Percentiles rank a stretch among this genome's conserved stretches.
These are phyloP conservation scores for Poecilia latipinna DNA, from an alignment of 2,113 vertebrate genomes.

Conservation along the genomic window DNA sequence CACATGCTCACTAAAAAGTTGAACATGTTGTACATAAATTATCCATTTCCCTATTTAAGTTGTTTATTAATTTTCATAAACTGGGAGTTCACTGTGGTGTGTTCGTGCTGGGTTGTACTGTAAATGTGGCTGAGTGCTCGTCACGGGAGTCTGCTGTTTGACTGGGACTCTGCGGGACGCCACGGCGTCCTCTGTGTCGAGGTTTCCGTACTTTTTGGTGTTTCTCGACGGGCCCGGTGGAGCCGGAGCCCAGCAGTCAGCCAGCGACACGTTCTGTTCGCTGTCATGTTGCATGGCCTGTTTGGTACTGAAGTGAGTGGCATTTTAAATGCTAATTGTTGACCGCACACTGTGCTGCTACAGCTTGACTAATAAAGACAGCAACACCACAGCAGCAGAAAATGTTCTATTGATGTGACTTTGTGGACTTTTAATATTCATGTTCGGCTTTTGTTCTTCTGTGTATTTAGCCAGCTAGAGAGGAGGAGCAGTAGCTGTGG, in stretches of 20 bases:
- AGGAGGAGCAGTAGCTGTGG: too few species aligned
- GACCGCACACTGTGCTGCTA: background rate
- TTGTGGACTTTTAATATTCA: background rate
- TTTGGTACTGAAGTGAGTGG: slow-evolving; percentile 1
- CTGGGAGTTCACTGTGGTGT: background rate
- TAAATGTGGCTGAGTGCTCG: background rate
- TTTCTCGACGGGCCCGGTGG: slow-evolving; percentile 5
- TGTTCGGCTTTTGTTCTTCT: too few species aligned
- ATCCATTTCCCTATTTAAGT: background rate
- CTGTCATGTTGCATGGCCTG: background rate
- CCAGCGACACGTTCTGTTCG: background rate
- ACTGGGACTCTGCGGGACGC: slow-evolving; percentile 3
- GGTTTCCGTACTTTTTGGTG: slow-evolving; percentile 6
- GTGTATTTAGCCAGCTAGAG: too few species aligned
- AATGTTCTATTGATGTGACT: background rate
- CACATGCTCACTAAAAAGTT: background rate
- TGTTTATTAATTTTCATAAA: slow-evolving; percentile 2
- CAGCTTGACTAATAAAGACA: background rate
- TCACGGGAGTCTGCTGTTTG: background rate
- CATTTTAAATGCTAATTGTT: slow-evolving; percentile 1
- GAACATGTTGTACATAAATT: background rate
- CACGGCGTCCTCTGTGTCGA: slow-evolving; percentile 4
- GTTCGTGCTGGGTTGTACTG: background rate
- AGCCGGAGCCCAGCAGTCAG: slow-evolving; percentile 10
- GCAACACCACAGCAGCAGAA: background rate